Percentiles rank a stretch among this genome's conserved stretches.
Conservation (phyloP, 2,113 vertebrate genomes). For the Chunga burmeisteri region DNA sequence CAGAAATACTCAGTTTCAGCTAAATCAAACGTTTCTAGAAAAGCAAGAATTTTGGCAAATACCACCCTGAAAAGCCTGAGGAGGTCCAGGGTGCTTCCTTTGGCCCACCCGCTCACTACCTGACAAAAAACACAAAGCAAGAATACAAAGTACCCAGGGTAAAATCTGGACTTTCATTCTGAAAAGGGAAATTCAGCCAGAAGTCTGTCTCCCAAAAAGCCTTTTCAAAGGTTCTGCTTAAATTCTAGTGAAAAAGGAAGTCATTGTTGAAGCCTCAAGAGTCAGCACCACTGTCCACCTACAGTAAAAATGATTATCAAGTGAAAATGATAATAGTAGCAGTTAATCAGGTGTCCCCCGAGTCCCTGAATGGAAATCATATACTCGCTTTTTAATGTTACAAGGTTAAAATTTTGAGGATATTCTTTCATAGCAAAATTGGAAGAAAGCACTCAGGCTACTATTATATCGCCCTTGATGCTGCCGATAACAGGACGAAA, state of each 20-base stretch:
- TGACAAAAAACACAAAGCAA: not conserved
- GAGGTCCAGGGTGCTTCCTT: not conserved
- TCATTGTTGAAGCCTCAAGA: accelerated
- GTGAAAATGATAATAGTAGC: not conserved
- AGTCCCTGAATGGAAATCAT: not conserved
- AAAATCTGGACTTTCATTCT: not conserved
- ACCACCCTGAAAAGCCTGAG: not conserved
- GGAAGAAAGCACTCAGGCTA: not conserved
- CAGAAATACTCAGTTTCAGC: not conserved
- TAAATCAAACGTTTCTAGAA: not conserved
- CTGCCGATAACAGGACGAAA: not conserved
- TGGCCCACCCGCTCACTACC: too few species aligned
- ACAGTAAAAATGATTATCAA: not conserved
- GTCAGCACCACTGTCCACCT: not conserved
- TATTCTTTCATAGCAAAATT: not conserved
- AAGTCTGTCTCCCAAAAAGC: not conserved
- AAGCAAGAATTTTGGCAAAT: not conserved
- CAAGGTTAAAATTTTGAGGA: not conserved
- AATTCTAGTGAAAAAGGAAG: not conserved
- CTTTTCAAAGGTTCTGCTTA: not conserved
- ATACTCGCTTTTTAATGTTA: not conserved
- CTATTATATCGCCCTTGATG: not conserved
- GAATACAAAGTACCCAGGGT: not conserved
- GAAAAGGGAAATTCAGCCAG: not conserved
- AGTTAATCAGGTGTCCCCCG: not conserved